Conservation (phyloP, 2,888 invertebrate species). For the Synergus laeviventris region DNA sequence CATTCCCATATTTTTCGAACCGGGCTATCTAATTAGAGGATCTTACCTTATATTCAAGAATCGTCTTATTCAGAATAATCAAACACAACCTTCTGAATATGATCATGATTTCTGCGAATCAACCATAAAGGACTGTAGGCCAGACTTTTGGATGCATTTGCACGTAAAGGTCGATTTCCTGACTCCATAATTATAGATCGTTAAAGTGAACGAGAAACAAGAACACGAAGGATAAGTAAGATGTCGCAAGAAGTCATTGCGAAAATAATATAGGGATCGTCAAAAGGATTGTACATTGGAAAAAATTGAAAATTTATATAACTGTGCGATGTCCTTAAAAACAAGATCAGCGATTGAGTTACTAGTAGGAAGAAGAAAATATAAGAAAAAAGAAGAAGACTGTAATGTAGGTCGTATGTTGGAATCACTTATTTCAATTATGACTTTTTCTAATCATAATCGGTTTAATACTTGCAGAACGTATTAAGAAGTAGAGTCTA, state of each 20-base stretch:
- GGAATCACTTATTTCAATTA: slow-evolving; percentile 35
- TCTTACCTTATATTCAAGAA: neutral
- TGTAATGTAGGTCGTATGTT: slow-evolving; percentile 34
- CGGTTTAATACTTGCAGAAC: slow-evolving; percentile 19
- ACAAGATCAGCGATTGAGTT: slow-evolving; percentile 59
- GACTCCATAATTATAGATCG: slow-evolving; percentile 3
- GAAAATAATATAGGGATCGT: neutral
- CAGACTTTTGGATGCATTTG: neutral
- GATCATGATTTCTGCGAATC: slow-evolving; percentile 18
- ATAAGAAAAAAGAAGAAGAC: neutral
- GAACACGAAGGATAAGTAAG: neutral
- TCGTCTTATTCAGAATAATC: neutral
- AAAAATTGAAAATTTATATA: too few species aligned
- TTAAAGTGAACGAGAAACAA: slow-evolving; percentile 10
- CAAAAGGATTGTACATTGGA: neutral
- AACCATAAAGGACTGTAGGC: neutral
- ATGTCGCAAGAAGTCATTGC: slow-evolving; percentile 29
- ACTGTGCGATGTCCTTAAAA: neutral
- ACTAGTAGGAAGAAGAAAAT: slow-evolving; percentile 54
- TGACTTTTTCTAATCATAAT: slow-evolving; percentile 11
- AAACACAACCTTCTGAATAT: neutral
- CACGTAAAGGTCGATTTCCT: slow-evolving; percentile 5
- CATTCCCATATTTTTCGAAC: too few species aligned
- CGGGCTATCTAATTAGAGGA: neutral
- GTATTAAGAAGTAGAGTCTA: slow-evolving; percentile 24